Evolutionary conservation across 2,113 vertebrate genomes (phyloP).

Genomic region (Pipra filicauda): DNA sequence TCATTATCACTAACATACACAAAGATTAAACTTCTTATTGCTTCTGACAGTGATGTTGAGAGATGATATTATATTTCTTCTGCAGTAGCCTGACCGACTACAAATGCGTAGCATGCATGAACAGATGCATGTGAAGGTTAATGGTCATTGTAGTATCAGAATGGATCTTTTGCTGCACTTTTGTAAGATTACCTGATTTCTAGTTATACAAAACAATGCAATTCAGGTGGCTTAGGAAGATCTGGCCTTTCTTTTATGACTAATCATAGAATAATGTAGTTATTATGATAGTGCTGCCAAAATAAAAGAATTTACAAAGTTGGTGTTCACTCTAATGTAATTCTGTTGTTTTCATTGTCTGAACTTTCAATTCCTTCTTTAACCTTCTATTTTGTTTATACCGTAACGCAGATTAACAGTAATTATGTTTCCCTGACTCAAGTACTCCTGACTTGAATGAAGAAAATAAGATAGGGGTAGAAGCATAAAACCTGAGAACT

Average conservation of each 20-base stretch:
- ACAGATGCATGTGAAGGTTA: neutral
- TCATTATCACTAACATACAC: neutral
- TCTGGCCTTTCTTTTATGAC: neutral
- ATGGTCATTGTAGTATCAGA: neutral
- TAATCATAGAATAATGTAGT: neutral
- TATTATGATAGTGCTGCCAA: neutral
- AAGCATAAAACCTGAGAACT: neutral
- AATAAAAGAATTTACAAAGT: neutral
- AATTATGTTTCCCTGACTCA: neutral
- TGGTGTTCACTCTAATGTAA: neutral
- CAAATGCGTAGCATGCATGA: fast-evolving
- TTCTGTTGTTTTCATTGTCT: neutral
- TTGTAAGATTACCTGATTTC: neutral
- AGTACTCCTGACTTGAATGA: neutral
- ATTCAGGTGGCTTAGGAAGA: neutral
- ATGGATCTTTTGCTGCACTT: neutral
- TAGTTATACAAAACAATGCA: neutral
- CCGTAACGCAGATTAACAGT: neutral
- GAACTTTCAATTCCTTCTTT: neutral
- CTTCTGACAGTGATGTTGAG: neutral
- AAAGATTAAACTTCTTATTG: neutral
- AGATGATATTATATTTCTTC: neutral
- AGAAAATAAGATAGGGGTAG: neutral
- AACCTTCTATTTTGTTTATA: neutral
- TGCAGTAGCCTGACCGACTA: neutral